Percentiles rank a stretch among this genome's conserved stretches.
Conservation (phyloP, 2,888 invertebrate species). For the Xestobium rufovillosum region DNA sequence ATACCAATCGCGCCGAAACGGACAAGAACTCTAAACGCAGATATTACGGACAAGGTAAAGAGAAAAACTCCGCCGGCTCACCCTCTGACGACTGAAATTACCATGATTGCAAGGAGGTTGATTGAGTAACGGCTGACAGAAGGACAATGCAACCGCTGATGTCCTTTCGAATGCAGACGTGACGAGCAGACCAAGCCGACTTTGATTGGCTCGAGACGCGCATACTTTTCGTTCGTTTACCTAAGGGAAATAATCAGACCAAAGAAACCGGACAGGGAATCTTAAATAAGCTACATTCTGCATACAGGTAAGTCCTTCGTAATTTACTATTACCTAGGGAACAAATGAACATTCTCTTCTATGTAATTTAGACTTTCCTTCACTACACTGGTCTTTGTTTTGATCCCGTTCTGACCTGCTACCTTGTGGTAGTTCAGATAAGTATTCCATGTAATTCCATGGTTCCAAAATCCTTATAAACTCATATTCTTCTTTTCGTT, state of each 20-base stretch:
- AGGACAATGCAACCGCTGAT: conserved; percentile 35
- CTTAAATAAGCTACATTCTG: no score
- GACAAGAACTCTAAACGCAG: conserved; percentile 22
- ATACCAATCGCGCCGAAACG: conserved; percentile 32
- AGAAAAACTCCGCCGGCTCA: conserved; percentile 26
- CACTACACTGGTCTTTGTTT: no score
- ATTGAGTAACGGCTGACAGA: conserved; percentile 42
- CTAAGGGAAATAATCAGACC: not conserved
- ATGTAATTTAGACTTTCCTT: no score
- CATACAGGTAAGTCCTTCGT: no score
- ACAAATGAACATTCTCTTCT: no score
- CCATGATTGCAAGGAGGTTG: conserved; percentile 32
- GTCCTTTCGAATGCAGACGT: conserved; percentile 14
- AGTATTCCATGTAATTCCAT: no score
- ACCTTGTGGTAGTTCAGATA: no score
- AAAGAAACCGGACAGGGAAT: no score
- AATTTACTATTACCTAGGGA: no score
- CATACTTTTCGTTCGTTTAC: not conserved
- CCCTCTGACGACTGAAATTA: conserved; percentile 31
- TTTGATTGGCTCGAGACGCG: not conserved
- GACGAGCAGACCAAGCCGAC: conserved; percentile 9
- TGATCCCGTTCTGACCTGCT: no score
- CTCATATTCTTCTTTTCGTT: no score
- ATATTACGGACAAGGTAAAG: conserved; percentile 23
- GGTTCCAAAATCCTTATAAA: no score